Evolutionary conservation across 2,888 invertebrate genomes (phyloP).

Genomic region (Amblyjoppa proteus): DNA sequence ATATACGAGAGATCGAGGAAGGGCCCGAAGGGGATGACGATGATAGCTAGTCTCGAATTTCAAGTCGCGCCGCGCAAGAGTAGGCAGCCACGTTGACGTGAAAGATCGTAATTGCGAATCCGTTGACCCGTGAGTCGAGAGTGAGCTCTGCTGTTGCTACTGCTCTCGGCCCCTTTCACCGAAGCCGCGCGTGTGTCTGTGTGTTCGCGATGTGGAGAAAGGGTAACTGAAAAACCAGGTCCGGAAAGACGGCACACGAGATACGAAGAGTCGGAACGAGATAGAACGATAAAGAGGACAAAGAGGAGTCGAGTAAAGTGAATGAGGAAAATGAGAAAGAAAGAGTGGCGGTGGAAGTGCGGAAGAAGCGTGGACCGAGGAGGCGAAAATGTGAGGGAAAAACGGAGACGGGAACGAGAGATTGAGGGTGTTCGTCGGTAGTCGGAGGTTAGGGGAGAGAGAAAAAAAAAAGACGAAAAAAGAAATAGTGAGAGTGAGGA

Average conservation of each 20-base stretch:
- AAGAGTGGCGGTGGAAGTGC: constrained; percentile 15
- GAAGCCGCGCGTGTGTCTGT: background rate
- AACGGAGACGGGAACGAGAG: constrained; percentile 21
- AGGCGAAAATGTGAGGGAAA: constrained; percentile 36
- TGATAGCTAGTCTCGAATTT: constrained; percentile 68
- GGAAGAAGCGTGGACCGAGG: constrained; percentile 20
- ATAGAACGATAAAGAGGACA: constrained; percentile 51
- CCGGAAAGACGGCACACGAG: constrained; percentile 13
- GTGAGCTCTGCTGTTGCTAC: constrained; percentile 33
- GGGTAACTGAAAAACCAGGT: constrained; percentile 34
- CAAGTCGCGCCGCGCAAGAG: constrained; percentile 74
- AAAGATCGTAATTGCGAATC: constrained; percentile 83
- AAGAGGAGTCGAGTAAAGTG: constrained; percentile 39
- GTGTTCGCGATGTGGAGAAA: constrained; percentile 26
- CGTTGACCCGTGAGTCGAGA: constrained; percentile 79
- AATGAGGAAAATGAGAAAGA: constrained; percentile 44
- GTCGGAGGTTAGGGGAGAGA: background rate
- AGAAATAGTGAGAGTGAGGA: constrained; percentile 28
- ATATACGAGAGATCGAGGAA: constrained; percentile 42
- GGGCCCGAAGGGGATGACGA: constrained; percentile 29
- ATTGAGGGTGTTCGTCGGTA: constrained; percentile 18
- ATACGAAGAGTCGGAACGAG: constrained; percentile 23
- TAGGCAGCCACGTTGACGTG: constrained; percentile 77
- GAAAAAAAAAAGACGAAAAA: background rate
- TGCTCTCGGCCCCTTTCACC: constrained; percentile 2